These are phyloP conservation scores for Centropus unirufus DNA, from an alignment of 2,113 vertebrate species.

Conservation along the genomic window DNA sequence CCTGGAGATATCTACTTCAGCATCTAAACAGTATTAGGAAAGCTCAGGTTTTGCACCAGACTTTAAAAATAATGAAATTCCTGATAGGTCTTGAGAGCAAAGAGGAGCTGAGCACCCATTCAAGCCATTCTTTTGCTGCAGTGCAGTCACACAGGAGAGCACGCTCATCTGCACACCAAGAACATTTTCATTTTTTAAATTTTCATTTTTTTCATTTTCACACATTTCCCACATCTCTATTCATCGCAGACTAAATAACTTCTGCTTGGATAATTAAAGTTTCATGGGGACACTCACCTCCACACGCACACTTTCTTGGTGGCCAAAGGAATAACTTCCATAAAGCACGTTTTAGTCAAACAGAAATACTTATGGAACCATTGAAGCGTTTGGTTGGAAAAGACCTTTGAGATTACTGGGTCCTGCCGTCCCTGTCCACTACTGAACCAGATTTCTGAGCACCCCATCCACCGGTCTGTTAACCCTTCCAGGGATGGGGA, in stretches of 20 bases:
- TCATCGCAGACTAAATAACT: not conserved
- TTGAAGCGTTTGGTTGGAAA: too few species aligned
- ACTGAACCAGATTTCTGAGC: too few species aligned
- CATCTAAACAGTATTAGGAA: not conserved
- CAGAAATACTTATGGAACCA: too few species aligned
- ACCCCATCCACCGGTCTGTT: too few species aligned
- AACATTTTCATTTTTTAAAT: too few species aligned
- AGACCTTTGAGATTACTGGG: too few species aligned
- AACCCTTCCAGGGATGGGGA: too few species aligned
- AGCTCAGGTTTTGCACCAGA: not conserved
- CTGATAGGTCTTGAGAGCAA: not conserved
- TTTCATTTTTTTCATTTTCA: not conserved
- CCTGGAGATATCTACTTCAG: not conserved
- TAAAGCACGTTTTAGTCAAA: not conserved
- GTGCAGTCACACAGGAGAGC: not conserved
- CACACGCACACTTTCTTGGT: accelerated
- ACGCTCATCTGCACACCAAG: not conserved
- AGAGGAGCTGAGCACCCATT: not conserved
- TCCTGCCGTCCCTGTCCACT: too few species aligned
- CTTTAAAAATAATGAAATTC: not conserved
- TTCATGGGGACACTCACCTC: too few species aligned
- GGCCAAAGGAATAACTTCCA: not conserved
- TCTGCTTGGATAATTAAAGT: not conserved
- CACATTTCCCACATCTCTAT: not conserved
- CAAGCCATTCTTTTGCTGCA: not conserved